These are phyloP conservation scores for Glyphotaelius pellucidus DNA, from an alignment of 2,888 invertebrate genomes.

Conservation along the genomic window DNA sequence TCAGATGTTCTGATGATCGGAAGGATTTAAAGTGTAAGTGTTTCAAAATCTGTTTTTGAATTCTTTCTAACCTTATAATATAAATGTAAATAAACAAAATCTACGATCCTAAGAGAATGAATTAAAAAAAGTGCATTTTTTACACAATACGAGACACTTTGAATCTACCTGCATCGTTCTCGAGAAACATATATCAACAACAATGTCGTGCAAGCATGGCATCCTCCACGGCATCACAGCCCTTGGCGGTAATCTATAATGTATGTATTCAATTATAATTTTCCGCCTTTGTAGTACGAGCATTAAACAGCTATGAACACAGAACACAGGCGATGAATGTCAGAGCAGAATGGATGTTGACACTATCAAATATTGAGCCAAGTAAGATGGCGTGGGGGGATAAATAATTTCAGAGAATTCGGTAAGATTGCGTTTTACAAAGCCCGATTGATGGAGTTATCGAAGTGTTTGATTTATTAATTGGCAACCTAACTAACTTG, in stretches of 20 bases:
- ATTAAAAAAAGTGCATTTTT: too few species aligned
- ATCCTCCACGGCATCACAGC: constrained; percentile 8
- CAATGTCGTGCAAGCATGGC: neutral
- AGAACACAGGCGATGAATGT: neutral
- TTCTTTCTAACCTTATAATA: too few species aligned
- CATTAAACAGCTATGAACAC: constrained; percentile 14
- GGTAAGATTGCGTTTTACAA: neutral
- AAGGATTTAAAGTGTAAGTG: too few species aligned
- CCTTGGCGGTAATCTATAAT: constrained; percentile 47
- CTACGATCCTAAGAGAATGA: too few species aligned
- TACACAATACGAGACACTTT: too few species aligned
- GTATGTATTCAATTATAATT: constrained; percentile 51
- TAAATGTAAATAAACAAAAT: too few species aligned
- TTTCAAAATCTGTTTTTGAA: too few species aligned
- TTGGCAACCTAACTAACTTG: neutral
- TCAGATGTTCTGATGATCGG: too few species aligned
- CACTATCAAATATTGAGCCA: neutral
- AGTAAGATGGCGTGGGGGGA: neutral
- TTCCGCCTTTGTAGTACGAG: neutral
- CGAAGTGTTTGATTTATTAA: neutral
- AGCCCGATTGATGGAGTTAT: neutral
- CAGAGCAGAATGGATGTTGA: neutral
- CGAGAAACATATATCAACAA: too few species aligned
- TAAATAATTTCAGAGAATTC: neutral
- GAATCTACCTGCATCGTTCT: too few species aligned